These are phyloP conservation scores for Sphenopsis melanotis DNA, from an alignment of 2,797 vertebrate species.

Conservation along the genomic window DNA sequence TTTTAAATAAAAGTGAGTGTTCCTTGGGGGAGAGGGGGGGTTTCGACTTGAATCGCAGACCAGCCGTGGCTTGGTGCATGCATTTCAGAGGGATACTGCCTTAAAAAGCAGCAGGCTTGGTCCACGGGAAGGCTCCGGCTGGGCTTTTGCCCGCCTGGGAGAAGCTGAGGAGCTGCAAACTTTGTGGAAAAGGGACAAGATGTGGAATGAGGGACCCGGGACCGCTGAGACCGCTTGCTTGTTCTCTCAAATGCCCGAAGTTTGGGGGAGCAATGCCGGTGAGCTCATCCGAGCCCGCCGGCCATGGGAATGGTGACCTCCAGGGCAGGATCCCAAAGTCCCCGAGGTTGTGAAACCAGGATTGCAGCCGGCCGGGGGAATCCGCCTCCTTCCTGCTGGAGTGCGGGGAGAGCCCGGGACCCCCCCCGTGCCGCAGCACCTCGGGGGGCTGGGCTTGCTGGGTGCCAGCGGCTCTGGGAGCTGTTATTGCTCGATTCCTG, in stretches of 20 bases:
- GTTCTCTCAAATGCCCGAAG: no score
- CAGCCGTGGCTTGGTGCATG: rapidly evolving
- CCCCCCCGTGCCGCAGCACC: background rate
- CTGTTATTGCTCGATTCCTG: background rate
- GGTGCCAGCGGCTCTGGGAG: rapidly evolving
- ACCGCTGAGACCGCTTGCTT: background rate
- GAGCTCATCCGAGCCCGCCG: background rate
- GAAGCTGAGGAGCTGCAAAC: background rate
- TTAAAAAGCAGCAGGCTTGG: background rate
- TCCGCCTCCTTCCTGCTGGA: background rate
- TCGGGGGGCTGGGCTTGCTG: background rate
- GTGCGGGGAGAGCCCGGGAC: background rate
- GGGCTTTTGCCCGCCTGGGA: background rate
- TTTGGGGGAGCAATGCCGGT: background rate
- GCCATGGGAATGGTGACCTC: background rate
- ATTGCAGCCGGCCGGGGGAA: background rate
- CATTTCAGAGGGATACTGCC: background rate
- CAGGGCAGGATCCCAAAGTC: background rate
- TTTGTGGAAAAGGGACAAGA: background rate
- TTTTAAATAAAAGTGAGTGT: background rate
- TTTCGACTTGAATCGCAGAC: rapidly evolving
- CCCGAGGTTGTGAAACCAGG: background rate
- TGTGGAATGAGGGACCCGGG: background rate
- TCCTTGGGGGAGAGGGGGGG: background rate
- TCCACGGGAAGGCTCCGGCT: background rate